These are phyloP conservation scores for Anas capensis DNA, from an alignment of 2,797 vertebrate genomes.

Conservation along the genomic window DNA sequence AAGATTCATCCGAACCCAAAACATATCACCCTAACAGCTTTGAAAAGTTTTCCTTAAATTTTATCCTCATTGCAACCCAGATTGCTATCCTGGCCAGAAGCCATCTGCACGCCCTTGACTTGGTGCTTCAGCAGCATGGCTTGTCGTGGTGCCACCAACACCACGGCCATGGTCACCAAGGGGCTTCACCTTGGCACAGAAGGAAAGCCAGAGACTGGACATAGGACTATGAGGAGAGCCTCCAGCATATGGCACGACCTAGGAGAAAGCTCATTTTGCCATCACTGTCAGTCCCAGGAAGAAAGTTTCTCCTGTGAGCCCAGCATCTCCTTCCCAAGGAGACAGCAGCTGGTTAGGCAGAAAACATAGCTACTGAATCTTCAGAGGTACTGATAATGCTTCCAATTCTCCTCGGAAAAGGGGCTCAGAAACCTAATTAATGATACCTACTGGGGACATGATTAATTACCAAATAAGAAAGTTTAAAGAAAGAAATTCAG, in stretches of 20 bases:
- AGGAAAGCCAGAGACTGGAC: not conserved
- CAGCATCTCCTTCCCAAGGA: constrained; percentile 12
- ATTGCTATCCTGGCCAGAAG: not conserved
- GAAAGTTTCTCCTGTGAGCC: not conserved
- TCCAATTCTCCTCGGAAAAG: constrained; percentile 31
- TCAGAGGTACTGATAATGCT: constrained; percentile 21
- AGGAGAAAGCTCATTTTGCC: not conserved
- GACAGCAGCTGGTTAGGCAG: constrained; percentile 18
- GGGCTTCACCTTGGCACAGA: not conserved
- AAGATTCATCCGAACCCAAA: not conserved
- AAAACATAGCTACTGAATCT: constrained; percentile 14
- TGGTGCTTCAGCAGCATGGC: fast-evolving
- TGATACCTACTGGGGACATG: constrained; percentile 37
- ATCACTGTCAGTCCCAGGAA: not conserved
- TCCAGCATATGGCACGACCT: fast-evolving
- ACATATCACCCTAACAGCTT: not conserved
- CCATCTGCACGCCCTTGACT: fast-evolving
- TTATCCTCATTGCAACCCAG: not conserved
- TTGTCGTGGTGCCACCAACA: not conserved
- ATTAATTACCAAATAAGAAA: constrained; percentile 64
- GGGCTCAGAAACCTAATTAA: constrained; percentile 62
- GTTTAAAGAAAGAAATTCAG: constrained; percentile 36
- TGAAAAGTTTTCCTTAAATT: not conserved
- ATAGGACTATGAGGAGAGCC: not conserved
- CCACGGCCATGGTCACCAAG: not conserved